Evolutionary conservation across 2,797 vertebrate species (phyloP), one percentile per base, ranked within the genome.

Genomic region (Neopelma chrysocephalum): DNA sequence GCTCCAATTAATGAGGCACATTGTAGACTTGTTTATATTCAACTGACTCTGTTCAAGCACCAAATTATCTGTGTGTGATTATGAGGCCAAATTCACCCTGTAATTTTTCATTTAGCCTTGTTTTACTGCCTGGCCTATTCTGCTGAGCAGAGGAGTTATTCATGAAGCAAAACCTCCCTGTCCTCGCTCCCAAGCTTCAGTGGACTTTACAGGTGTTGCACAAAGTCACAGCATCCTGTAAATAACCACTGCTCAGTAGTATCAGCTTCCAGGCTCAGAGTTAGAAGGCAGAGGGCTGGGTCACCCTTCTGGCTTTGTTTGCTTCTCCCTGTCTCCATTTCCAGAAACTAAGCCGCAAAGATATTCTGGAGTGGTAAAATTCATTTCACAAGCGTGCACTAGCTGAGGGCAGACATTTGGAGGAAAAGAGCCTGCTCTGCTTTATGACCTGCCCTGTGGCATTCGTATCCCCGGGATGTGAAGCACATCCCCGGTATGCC

Each of bases 81-180:
- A 93, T 34, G 89, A 95, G 93, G 78, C 83, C 91, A 95, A 94
- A 96, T 95, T 85, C 65, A 84, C 81, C 82, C 96, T 93, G 43
- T 94, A 93, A 94, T 97, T 96, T 96, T 94, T 79, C 88, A 92
- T 89, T 97, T 96, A 97, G 83, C 38, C 11, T 94, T 95, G 53
- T 95, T 95, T 89, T 89, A 71, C 56, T 71, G 80, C 68, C 42
- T 94, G 83, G 86, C 71, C 53, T 93, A 11, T 51, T 96, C 50
- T 77, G 64, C 27, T 40, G 45, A 70, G 32, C 50, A 40, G 70
- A 91, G 42, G 72, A 80, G 71, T 13, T 77, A 48, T 48, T 92
- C 2, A 20, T 10, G 17, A 69, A 85, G 32, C 34, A 79, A 82
- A 87, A 60, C 15, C 4, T 64, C 34, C 16, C 62, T 64, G 36